phyloP scores from a whole-genome alignment of 2,888 invertebrate genomes.

The Teleogryllus oceanicus region DNA sequence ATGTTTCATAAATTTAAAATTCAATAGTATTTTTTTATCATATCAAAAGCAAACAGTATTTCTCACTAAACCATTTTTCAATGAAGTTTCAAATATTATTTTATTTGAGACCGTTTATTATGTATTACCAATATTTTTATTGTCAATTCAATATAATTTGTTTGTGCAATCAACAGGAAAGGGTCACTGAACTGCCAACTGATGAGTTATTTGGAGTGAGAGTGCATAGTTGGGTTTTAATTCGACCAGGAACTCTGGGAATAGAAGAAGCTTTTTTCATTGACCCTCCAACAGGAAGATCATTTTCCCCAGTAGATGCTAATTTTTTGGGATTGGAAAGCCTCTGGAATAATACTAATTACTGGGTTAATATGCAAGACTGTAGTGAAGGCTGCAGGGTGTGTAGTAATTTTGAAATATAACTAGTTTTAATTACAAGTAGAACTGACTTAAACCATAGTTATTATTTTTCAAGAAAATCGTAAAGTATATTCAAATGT shows the following conservation, averaged over 20 bases:
- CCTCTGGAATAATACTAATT: slow-evolving; percentile 83
- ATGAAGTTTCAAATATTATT: too few relatives aligned
- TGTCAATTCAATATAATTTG: neutral
- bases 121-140: neutral
- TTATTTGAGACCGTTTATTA: too few relatives aligned
- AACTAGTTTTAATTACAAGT: too few relatives aligned
- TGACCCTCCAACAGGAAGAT: slow-evolving; percentile 76
- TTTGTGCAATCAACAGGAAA: slow-evolving; percentile 47
- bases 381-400: slow-evolving; percentile 50
- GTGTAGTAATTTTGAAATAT: too few relatives aligned
- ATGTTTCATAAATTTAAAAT: too few relatives aligned
- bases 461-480: too few relatives aligned
- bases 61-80: too few relatives aligned
- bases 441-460: too few relatives aligned
- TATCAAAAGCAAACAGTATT: too few relatives aligned
- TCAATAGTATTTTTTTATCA: too few relatives aligned
- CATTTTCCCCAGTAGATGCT: slow-evolving; percentile 54
- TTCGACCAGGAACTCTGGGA: slow-evolving; percentile 58
- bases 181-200: slow-evolving; percentile 59
- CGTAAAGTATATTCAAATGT: too few relatives aligned
- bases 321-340: slow-evolving; percentile 76
- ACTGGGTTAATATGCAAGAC: slow-evolving; percentile 70
- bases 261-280: slow-evolving; percentile 70
- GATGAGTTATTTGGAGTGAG: slow-evolving; percentile 67
- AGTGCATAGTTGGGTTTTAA: slow-evolving; percentile 80